A percentile compares a stretch with the other conserved stretches of the same genome.
Evolutionary conservation across 2,888 invertebrate species (phyloP).

Genomic region (Agriopis leucophaearia): DNA sequence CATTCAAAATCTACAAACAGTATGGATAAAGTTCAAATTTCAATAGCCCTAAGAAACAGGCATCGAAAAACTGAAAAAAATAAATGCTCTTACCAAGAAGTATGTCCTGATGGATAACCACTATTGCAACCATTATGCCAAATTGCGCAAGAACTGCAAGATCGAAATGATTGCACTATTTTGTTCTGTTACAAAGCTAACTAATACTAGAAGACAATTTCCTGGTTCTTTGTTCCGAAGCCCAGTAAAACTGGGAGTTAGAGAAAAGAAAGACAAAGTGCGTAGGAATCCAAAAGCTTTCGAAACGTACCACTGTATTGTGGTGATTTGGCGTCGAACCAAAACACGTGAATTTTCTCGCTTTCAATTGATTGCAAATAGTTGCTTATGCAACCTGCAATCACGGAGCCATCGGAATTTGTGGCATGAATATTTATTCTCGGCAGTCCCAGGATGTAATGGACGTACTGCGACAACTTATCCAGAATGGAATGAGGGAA

Average conservation of each 20-base stretch:
- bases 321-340: constrained; percentile 39
- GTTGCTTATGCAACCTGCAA: constrained; percentile 35
- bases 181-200: background rate
- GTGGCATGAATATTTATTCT: constrained; percentile 19
- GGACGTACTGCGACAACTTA: background rate
- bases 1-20: constrained; percentile 4
- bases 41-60: background rate
- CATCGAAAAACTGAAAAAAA: background rate
- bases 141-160: constrained; percentile 4
- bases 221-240: background rate
- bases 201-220: background rate
- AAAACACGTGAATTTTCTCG: constrained; percentile 32
- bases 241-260: background rate
- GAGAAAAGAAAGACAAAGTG: background rate
- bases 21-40: constrained; percentile 13
- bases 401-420: constrained; percentile 18
- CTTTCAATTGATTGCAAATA: constrained; percentile 44
- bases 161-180: background rate
- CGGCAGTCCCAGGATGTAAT: background rate
- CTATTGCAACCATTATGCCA: background rate
- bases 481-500: background rate
- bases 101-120: background rate
- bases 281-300: background rate
- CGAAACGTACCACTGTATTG: constrained; percentile 15
- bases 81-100: background rate